phyloP scores from a whole-genome alignment of 2,113 vertebrate species.

The Coregonus clupeaformis region DNA sequence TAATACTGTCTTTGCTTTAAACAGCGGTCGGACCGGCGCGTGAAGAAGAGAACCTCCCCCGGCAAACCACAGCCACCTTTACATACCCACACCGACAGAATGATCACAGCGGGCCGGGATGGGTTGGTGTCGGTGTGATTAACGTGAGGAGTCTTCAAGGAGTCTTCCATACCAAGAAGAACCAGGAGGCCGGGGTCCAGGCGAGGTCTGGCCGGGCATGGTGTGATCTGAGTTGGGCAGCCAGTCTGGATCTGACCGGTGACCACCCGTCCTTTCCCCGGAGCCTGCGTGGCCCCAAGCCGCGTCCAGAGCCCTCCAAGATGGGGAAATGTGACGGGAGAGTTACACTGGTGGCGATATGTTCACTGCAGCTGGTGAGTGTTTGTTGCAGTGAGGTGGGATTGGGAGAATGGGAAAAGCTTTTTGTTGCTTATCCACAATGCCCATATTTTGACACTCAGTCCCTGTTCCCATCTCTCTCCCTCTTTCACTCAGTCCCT shows the following conservation, averaged over 20 bases:
- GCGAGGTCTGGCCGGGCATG: constrained; percentile 58
- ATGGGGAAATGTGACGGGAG: constrained; percentile 96
- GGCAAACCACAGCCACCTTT: constrained; percentile 11
- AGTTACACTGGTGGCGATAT: constrained; percentile 93
- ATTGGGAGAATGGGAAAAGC: background rate
- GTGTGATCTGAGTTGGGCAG: constrained; percentile 62
- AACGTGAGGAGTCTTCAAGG: background rate
- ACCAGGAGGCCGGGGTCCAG: constrained; percentile 19
- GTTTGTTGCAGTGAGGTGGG: background rate
- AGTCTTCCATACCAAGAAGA: constrained; percentile 4
- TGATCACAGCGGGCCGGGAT: constrained; percentile 44
- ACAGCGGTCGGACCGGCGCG: constrained; percentile 56
- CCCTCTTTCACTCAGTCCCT: too few species aligned
- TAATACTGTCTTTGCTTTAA: constrained; percentile 29
- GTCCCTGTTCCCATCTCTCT: background rate
- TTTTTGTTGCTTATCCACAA: background rate
- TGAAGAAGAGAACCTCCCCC: constrained; percentile 48
- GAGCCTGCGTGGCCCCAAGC: constrained; percentile 76
- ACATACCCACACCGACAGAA: constrained; percentile 42
- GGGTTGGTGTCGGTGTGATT: constrained; percentile 49
- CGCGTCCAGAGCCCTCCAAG: constrained; percentile 72
- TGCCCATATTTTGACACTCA: background rate
- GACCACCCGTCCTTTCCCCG: constrained; percentile 74
- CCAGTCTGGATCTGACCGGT: constrained; percentile 77
- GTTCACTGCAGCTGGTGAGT: constrained; percentile 92